Evolutionary conservation across 2,888 invertebrate genomes (phyloP).

Genomic region (Slavum lentiscoides): DNA sequence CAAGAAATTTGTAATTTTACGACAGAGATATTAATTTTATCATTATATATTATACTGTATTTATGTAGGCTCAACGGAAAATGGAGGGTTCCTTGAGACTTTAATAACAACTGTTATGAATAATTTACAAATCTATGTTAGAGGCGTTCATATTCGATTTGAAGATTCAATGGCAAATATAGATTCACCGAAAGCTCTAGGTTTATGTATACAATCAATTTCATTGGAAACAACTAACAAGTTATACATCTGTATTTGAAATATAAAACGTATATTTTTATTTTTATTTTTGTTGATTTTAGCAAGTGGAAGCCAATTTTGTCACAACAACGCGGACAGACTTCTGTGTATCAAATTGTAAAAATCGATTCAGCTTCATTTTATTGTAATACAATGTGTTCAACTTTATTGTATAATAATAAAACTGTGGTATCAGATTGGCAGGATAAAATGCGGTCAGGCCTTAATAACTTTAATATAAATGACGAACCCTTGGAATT

Average conservation of each 20-base stretch:
- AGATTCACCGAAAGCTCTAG: constrained; percentile 72
- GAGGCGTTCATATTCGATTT: constrained; percentile 79
- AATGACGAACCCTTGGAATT: constrained; percentile 79
- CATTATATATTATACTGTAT: background rate
- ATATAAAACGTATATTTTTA: background rate
- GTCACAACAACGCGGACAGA: constrained; percentile 61
- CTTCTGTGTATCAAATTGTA: constrained; percentile 72
- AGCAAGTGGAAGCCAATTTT: constrained; percentile 79
- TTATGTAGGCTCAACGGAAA: constrained; percentile 59
- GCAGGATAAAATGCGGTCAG: constrained; percentile 76
- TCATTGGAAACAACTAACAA: constrained; percentile 80
- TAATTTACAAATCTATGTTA: constrained; percentile 77
- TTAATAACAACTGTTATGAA: constrained; percentile 76
- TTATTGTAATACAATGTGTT: constrained; percentile 69
- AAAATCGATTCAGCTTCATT: constrained; percentile 75
- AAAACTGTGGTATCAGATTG: constrained; percentile 67
- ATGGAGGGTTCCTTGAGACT: constrained; percentile 68
- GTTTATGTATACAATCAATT: constrained; percentile 75
- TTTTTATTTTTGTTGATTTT: constrained; percentile 55
- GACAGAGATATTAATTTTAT: background rate
- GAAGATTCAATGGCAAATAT: constrained; percentile 74
- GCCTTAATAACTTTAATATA: constrained; percentile 76
- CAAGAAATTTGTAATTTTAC: background rate
- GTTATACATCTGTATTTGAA: constrained; percentile 62
- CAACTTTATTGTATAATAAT: constrained; percentile 64